These are phyloP conservation scores for Tenthredo scrophulariae DNA, from an alignment of 2,888 invertebrate genomes.

Conservation along the genomic window DNA sequence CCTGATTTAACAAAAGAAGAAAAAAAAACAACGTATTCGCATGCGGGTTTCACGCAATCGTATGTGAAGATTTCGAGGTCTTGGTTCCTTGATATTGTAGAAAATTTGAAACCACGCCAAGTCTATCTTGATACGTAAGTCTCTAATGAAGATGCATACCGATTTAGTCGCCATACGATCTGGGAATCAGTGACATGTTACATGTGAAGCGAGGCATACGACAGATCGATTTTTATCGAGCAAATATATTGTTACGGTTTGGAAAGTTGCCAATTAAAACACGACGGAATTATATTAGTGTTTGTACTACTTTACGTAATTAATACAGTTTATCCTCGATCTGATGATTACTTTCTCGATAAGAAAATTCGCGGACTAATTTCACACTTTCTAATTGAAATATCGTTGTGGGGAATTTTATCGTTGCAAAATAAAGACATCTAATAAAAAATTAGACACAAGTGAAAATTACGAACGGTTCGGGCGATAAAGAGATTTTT, in stretches of 20 bases:
- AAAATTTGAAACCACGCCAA: too few relatives aligned
- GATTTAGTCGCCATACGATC: not conserved
- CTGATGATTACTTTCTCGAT: not conserved
- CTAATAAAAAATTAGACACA: not conserved
- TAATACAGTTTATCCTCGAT: not conserved
- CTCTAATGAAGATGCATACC: not conserved
- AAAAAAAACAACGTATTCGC: too few relatives aligned
- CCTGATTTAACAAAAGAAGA: too few relatives aligned
- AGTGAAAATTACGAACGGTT: not conserved
- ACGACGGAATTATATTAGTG: not conserved
- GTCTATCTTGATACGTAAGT: too few relatives aligned
- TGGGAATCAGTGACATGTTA: not conserved
- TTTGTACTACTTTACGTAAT: not conserved
- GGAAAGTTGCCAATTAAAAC: not conserved
- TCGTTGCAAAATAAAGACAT: not conserved
- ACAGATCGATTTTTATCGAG: not conserved
- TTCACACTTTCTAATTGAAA: not conserved
- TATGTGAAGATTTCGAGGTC: too few relatives aligned
- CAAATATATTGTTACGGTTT: not conserved
- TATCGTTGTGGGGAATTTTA: not conserved
- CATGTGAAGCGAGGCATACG: not conserved
- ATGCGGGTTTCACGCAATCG: too few relatives aligned
- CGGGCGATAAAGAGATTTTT: not conserved
- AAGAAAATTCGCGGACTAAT: not conserved
- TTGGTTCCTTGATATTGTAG: too few relatives aligned